Evolutionary conservation across 2,797 vertebrate genomes (phyloP), one percentile per base, ranked within the genome.

Genomic region (Parambassis ranga): DNA sequence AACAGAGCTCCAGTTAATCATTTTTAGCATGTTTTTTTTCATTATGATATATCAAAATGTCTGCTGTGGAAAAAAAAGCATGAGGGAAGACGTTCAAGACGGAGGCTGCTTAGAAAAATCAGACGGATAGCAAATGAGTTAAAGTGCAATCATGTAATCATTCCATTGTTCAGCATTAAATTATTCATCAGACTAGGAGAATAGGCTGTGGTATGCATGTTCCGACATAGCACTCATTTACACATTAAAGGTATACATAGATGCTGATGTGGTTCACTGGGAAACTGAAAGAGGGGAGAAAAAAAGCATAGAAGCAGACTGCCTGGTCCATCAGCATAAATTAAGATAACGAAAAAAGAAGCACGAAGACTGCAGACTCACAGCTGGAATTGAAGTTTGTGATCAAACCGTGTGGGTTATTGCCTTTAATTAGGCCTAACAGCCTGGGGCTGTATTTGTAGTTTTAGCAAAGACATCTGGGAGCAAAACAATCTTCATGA

Each of bases 361-460:
- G 35, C 16, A 14, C 9, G 13, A 53, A 48, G 57, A 41, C 66
- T 50, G 37, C 33, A 63, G 27, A 20, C 35, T 57, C 52, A 30
- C 46, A 53, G 39, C 52, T 70, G 38, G 58, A 68, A 62, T 22
- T 77, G 58, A 80, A 73, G 66, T 71, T 74, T 67, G 56, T 69
- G 53, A 82, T 81, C 63, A 77, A 77, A 75, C 64, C 5, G 4
- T 46, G 36, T 0, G 16, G 18, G 31, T 78, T 84, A 86, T 80
- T 82, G 77, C 60, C 30, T 79, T 70, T 82, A 76, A 86, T 82
- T 77, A 77, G 65, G 59, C 52, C 38, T 48, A 64, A 57, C 6
- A 41, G 64, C 76, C 62, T 61, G n/a, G 15, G 75, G 72, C 59
- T 64, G 26, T 50, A 48, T 70, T 78, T 68, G 50, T 60, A 73